These are phyloP conservation scores for Nomada hirtipes DNA, from an alignment of 2,888 invertebrate species.

Conservation along the genomic window DNA sequence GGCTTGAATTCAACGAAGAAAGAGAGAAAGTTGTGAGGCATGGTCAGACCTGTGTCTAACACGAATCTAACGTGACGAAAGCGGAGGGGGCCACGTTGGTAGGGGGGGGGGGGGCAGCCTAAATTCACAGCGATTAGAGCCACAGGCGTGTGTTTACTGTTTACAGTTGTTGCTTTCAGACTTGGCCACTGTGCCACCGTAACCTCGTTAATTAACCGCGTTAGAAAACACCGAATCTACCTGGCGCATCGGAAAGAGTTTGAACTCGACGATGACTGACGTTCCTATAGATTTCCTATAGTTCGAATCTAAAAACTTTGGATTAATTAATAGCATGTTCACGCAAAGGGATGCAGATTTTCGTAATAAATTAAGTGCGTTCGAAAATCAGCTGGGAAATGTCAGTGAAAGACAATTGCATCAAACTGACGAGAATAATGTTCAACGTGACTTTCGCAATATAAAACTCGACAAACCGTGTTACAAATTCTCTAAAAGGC, in stretches of 20 bases:
- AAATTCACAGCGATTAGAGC: conserved; percentile 36
- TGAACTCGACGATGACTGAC: neutral
- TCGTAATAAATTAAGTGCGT: too few species aligned
- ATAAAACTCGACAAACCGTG: too few species aligned
- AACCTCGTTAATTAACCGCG: conserved; percentile 51
- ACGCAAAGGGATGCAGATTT: too few species aligned
- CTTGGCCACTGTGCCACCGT: conserved; percentile 58
- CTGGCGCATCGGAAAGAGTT: neutral
- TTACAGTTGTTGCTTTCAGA: conserved; percentile 67
- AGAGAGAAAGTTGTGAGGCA: conserved; percentile 46
- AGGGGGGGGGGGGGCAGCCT: conserved; percentile 42
- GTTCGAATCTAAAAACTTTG: too few species aligned
- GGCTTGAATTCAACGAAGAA: conserved; percentile 3
- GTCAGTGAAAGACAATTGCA: too few species aligned
- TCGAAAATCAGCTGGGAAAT: too few species aligned
- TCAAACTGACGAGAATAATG: too few species aligned
- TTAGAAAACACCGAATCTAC: conserved; percentile 32
- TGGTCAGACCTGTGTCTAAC: conserved; percentile 62
- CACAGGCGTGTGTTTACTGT: conserved; percentile 74
- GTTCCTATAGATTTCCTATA: neutral
- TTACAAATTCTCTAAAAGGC: too few species aligned
- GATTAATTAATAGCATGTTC: too few species aligned
- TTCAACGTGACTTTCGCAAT: too few species aligned
- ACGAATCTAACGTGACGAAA: conserved; percentile 76
- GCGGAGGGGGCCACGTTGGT: conserved; percentile 24